These are phyloP conservation scores for Cheirogaleus major DNA, from an alignment of 2,797 vertebrate genomes.

Conservation along the genomic window DNA sequence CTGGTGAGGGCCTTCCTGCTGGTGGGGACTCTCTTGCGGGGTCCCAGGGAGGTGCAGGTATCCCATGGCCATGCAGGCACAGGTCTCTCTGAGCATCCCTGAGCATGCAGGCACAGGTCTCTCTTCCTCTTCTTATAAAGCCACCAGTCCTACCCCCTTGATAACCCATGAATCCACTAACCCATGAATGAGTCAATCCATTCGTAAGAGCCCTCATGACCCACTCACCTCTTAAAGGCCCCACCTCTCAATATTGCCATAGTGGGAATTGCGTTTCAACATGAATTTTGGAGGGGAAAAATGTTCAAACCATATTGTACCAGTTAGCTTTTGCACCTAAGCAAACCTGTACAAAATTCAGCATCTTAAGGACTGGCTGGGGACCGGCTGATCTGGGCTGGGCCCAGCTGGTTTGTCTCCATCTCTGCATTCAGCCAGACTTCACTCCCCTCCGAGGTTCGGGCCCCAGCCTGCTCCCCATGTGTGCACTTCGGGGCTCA, in stretches of 20 bases:
- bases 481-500: too few species aligned
- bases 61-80: neutral
- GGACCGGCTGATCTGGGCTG: neutral
- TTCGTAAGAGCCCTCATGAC: neutral
- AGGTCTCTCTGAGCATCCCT: neutral
- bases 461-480: neutral
- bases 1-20: neutral
- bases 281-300: neutral
- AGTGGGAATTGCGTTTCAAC: neutral
- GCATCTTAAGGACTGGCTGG: neutral
- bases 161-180: neutral
- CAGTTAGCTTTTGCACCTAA: neutral
- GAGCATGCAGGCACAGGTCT: neutral
- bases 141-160: neutral
- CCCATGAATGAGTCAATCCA: too few species aligned
- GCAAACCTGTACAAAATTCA: neutral
- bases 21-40: neutral
- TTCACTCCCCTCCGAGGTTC: too few species aligned
- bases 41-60: neutral
- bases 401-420: neutral
- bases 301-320: neutral
- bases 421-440: neutral
- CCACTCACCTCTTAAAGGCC: neutral
- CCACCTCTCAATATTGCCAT: neutral
- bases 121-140: neutral